Percentiles rank a stretch among this genome's conserved stretches.
Evolutionary conservation across 2,113 vertebrate species (phyloP).

Genomic region (Climacteris rufus): DNA sequence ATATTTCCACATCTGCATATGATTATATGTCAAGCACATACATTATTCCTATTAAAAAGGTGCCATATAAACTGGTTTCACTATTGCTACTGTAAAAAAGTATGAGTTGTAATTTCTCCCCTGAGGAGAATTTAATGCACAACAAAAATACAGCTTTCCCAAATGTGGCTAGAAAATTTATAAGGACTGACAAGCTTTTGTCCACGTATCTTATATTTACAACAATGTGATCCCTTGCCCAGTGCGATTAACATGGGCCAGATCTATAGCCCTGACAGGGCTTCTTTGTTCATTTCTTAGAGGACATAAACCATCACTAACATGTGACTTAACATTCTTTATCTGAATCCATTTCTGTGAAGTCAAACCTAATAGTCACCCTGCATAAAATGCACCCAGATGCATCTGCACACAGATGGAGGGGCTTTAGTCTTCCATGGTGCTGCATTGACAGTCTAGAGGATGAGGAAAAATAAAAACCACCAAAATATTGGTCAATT

Average conservation of each 20-base stretch:
- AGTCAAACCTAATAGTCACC: neutral
- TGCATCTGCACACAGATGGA: neutral
- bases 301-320: constrained; percentile 20
- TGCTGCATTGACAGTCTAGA: neutral
- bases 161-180: neutral
- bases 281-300: constrained; percentile 20
- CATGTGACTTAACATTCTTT: neutral
- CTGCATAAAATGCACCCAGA: neutral
- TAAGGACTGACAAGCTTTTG: neutral
- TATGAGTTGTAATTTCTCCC: neutral
- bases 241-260: neutral
- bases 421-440: neutral
- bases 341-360: neutral
- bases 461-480: neutral
- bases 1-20: neutral
- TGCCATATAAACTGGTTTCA: neutral
- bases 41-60: neutral
- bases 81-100: neutral
- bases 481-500: neutral
- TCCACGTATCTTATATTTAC: neutral
- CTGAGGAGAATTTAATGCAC: neutral
- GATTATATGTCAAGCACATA: neutral
- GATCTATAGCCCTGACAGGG: neutral
- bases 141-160: neutral
- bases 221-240: neutral